Evolutionary conservation across 2,113 vertebrate species (phyloP).

Genomic region (Mustela nigripes): DNA sequence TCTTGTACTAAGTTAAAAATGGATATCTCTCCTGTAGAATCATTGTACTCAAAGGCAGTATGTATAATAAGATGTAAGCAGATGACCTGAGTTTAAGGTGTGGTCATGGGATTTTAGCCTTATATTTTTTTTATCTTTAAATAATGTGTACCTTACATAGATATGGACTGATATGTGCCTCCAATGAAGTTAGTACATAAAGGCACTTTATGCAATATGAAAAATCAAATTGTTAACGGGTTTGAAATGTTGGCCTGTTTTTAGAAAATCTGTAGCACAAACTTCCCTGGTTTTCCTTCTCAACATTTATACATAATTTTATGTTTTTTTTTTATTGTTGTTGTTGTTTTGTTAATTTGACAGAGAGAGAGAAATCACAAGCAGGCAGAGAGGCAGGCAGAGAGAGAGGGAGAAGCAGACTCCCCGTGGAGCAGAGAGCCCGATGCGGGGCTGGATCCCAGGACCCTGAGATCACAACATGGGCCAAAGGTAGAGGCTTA

Average conservation of each 20-base stretch:
- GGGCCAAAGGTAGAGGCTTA: too few species aligned
- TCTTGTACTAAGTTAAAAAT: neutral
- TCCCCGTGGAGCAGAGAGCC: too few species aligned
- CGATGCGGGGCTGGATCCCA: fast-evolving
- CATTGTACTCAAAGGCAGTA: neutral
- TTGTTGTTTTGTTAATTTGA: too few species aligned
- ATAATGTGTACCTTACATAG: neutral
- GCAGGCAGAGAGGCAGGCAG: too few species aligned
- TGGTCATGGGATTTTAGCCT: neutral
- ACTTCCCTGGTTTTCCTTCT: neutral
- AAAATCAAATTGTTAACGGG: neutral
- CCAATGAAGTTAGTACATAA: neutral
- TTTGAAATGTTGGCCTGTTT: neutral
- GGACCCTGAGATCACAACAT: too few species aligned
- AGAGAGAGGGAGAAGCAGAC: too few species aligned
- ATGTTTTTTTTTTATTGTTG: neutral
- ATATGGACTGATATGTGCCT: neutral
- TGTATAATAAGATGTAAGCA: neutral
- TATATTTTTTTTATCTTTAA: neutral
- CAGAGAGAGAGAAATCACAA: too few species aligned
- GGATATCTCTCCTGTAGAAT: neutral
- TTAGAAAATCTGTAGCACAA: neutral
- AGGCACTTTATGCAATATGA: neutral
- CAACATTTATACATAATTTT: neutral
- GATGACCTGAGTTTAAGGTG: neutral